Evolutionary conservation across 1,140 invertebrate genomes (phyloP).

Genomic region (Bombus difficillimus): DNA sequence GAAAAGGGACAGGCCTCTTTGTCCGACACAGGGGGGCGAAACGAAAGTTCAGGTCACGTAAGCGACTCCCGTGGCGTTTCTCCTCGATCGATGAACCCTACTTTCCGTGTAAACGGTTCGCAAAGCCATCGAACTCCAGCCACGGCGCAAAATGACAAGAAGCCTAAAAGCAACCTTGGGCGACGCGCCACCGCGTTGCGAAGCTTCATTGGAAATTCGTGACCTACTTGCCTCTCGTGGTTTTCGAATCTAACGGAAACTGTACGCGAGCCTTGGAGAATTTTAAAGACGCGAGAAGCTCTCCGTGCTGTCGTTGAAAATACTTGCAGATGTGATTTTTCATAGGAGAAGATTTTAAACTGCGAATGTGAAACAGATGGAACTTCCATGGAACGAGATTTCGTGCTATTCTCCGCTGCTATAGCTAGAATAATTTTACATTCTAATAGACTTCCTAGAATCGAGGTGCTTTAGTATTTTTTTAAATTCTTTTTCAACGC

Average conservation of each 20-base stretch:
- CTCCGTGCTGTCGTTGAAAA: neutral
- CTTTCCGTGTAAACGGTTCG: conserved; percentile 64
- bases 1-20: conserved; percentile 57
- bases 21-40: conserved; percentile 28
- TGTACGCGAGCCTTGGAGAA: neutral
- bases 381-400: neutral
- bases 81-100: conserved; percentile 63
- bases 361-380: too few relatives aligned
- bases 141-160: conserved; percentile 19
- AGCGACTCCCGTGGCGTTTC: conserved; percentile 38
- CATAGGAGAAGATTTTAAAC: too few relatives aligned
- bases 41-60: conserved; percentile 69
- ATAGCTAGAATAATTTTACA: too few relatives aligned
- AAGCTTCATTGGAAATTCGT: conserved; percentile 7
- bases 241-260: neutral
- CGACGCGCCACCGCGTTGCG: neutral
- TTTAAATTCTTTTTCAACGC: too few relatives aligned
- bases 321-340: neutral
- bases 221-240: neutral
- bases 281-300: neutral
- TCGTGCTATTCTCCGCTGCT: fast-evolving
- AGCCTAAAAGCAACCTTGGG: conserved; percentile 25
- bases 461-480: too few relatives aligned
- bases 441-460: too few relatives aligned
- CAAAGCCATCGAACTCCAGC: conserved; percentile 35